Conservation (phyloP, 2,797 vertebrate species). For the Melanotaenia parkinsoni region DNA sequence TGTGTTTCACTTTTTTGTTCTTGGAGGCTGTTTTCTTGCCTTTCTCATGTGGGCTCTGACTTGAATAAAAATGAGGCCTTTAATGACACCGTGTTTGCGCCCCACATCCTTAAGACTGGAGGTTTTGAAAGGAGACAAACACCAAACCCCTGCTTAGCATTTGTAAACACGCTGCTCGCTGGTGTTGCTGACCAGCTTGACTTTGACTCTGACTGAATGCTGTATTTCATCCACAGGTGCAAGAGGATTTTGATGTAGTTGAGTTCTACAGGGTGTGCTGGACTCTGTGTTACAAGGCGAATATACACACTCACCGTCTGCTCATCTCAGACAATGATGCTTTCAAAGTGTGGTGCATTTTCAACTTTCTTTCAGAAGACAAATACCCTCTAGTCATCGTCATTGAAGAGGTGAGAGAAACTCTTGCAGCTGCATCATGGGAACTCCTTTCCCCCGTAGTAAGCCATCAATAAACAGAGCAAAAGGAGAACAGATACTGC, state of each 20-base stretch:
- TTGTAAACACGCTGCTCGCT: conserved; percentile 58
- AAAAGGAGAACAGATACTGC: background rate
- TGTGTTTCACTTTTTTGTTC: conserved; percentile 47
- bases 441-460: background rate
- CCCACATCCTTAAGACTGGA: conserved; percentile 61
- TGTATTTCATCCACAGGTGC: conserved; percentile 81
- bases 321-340: conserved; percentile 89
- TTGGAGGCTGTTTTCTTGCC: conserved; percentile 57
- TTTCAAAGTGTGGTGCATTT: conserved; percentile 98
- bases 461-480: background rate
- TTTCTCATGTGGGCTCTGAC: conserved; percentile 67
- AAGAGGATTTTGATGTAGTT: conserved; percentile 89
- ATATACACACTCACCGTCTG: conserved; percentile 82
- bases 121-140: conserved; percentile 60
- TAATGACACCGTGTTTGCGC: conserved; percentile 58
- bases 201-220: conserved; percentile 38
- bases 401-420: conserved; percentile 90
- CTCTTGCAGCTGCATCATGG: background rate
- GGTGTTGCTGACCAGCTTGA: conserved; percentile 19
- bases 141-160: conserved; percentile 47
- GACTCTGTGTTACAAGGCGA: conserved; percentile 94
- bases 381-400: conserved; percentile 93
- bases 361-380: conserved; percentile 97
- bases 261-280: conserved; percentile 98
- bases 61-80: conserved; percentile 76